Conservation (phyloP, 1,140 invertebrate species). For the Xylocopa sonorina region DNA sequence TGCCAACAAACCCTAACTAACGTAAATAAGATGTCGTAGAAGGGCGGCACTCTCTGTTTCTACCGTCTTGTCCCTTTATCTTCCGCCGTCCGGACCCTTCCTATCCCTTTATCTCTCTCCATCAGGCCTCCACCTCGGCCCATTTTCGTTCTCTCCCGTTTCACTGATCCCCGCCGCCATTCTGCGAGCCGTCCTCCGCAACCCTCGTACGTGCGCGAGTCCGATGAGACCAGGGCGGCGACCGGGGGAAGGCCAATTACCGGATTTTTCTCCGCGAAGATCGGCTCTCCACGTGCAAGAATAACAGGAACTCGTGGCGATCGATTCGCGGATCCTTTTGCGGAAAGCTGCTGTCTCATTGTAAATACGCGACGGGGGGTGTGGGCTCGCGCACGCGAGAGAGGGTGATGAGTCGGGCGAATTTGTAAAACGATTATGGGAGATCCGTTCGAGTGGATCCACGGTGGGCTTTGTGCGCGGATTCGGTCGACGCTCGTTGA, state of each 20-base stretch:
- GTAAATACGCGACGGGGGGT: conserved; percentile 14
- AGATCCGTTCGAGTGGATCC: conserved; percentile 41
- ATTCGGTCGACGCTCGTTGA: conserved; percentile 17
- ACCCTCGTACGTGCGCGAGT: conserved; percentile 56
- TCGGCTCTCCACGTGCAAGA: no score
- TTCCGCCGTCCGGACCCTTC: not conserved
- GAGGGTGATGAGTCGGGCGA: conserved; percentile 47
- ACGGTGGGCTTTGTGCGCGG: not conserved
- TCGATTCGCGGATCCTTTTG: conserved; percentile 58
- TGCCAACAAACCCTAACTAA: conserved; percentile 81
- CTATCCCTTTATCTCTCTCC: not conserved
- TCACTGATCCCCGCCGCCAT: conserved; percentile 31
- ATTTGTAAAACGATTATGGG: conserved; percentile 65
- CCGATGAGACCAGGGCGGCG: conserved; percentile 63
- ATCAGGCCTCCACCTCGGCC: not conserved
- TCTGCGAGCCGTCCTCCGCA: conserved; percentile 9
- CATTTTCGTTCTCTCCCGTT: not conserved
- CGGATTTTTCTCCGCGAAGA: conserved; percentile 56
- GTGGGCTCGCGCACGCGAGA: not conserved
- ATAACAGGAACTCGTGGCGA: conserved; percentile 41
- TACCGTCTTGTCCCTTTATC: not conserved
- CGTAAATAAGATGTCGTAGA: conserved; percentile 80
- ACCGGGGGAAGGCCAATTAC: conserved; percentile 72
- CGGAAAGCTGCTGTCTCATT: conserved; percentile 34
- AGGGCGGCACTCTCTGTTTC: conserved; percentile 36